Percentiles rank a stretch among this genome's conserved stretches.
These are phyloP conservation scores for Vultur gryphus DNA, from an alignment of 2,797 vertebrate genomes.

Conservation along the genomic window DNA sequence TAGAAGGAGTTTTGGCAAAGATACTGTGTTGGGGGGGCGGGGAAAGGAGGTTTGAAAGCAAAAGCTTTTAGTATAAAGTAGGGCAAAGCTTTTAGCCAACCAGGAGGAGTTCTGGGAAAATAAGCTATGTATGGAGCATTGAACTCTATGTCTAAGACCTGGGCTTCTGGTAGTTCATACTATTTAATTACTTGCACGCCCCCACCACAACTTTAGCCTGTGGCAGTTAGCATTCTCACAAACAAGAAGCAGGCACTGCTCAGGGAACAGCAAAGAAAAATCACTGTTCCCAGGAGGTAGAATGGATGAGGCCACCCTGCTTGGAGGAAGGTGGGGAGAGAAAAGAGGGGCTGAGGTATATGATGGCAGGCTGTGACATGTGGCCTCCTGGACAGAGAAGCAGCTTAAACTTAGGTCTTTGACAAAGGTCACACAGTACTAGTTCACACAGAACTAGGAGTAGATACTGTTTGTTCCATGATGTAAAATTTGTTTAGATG, in stretches of 20 bases:
- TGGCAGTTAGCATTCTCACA: not conserved
- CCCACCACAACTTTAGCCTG: not conserved
- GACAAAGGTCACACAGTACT: not conserved
- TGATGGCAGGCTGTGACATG: not conserved
- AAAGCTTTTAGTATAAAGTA: not conserved
- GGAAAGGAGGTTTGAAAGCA: not conserved
- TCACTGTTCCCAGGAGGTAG: accelerated
- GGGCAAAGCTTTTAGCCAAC: not conserved
- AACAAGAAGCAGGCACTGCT: not conserved
- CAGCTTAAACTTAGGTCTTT: not conserved
- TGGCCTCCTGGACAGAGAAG: not conserved
- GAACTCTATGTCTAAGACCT: not conserved
- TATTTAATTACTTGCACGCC: not conserved
- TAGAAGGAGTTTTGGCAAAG: not conserved
- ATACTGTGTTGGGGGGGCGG: not conserved
- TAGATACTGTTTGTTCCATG: not conserved
- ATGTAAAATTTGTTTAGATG: not conserved
- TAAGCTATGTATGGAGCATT: not conserved
- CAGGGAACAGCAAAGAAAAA: not conserved
- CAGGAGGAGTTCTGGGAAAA: not conserved
- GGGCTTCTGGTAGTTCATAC: not conserved
- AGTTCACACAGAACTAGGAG: not conserved
- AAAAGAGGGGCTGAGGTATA: not conserved
- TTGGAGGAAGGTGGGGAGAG: not conserved
- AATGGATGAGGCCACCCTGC: not conserved